These are phyloP conservation scores for Yponomeuta cagnagella DNA, from an alignment of 2,888 invertebrate species.

Conservation along the genomic window DNA sequence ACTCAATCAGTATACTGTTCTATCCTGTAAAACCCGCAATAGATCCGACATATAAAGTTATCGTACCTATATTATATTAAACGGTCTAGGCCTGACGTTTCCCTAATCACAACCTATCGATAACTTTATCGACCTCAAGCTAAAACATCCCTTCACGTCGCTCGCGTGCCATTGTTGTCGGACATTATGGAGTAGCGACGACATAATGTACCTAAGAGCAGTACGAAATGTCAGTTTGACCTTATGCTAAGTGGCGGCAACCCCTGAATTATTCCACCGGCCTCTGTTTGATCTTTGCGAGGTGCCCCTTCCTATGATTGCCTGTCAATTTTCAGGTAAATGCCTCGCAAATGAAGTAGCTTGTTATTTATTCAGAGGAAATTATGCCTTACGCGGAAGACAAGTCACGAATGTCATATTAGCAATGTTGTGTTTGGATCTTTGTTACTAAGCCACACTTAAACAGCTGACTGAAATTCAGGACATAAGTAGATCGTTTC, in stretches of 20 bases:
- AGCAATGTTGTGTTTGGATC: too few species aligned
- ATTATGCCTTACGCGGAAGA: neutral
- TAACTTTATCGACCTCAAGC: neutral
- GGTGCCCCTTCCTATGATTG: slow-evolving; percentile 59
- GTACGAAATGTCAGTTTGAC: slow-evolving; percentile 72
- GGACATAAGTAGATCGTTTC: too few species aligned
- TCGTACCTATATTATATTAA: too few species aligned
- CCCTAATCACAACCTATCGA: neutral
- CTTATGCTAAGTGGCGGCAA: slow-evolving; percentile 61
- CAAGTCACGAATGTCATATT: neutral
- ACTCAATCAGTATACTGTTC: too few species aligned
- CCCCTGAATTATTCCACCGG: slow-evolving; percentile 54
- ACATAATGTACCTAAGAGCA: slow-evolving; percentile 41
- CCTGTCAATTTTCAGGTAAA: slow-evolving; percentile 44
- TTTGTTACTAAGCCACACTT: too few species aligned
- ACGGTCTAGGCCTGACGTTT: too few species aligned
- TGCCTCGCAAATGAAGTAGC: neutral
- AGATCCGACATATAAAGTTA: too few species aligned
- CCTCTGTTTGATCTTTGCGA: slow-evolving; percentile 59
- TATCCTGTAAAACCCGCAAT: too few species aligned
- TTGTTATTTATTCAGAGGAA: neutral
- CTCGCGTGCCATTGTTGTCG: slow-evolving; percentile 47
- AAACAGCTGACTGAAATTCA: too few species aligned
- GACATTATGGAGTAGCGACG: slow-evolving; percentile 43
- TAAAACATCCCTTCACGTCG: slow-evolving; percentile 35